A percentile compares a stretch with the other conserved stretches of the same genome.
Conservation (phyloP, 1,140 invertebrate species). For the Nephila pilipes region DNA sequence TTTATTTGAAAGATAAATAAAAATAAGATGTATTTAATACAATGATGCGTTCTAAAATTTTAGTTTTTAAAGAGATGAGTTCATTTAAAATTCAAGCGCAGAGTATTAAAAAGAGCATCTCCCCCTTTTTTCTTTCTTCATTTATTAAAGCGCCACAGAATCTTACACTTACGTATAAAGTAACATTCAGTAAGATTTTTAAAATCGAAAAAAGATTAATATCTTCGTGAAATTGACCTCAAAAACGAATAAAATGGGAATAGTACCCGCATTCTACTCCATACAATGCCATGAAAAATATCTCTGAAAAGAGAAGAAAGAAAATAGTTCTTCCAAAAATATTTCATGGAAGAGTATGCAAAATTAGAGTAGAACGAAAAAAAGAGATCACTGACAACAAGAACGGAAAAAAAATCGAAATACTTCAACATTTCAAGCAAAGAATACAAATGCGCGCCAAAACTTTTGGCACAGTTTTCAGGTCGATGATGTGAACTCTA, state of each 20-base stretch:
- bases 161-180: not conserved
- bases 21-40: too few relatives aligned
- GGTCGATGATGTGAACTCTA: slow-evolving; percentile 46
- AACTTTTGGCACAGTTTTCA: slow-evolving; percentile 50
- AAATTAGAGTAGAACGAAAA: slow-evolving; percentile 19
- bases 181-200: not conserved
- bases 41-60: too few relatives aligned
- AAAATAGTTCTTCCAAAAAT: not conserved
- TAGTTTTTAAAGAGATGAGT: too few relatives aligned
- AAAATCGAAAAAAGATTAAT: not conserved
- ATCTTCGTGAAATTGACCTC: slow-evolving; percentile 1
- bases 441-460: slow-evolving; percentile 31
- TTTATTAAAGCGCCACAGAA: not conserved
- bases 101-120: not conserved
- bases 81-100: not conserved
- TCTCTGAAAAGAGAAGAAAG: not conserved
- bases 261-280: not conserved
- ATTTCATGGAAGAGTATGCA: slow-evolving; percentile 23
- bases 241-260: slow-evolving; percentile 10
- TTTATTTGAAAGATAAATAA: too few relatives aligned
- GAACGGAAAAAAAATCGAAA: not conserved
- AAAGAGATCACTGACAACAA: slow-evolving; percentile 27
- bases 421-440: slow-evolving; percentile 6
- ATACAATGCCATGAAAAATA: slow-evolving; percentile 1
- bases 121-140: not conserved